Percentiles rank a stretch among this genome's conserved stretches.
These are phyloP conservation scores for Zapus hudsonius DNA, from an alignment of 2,113 vertebrate species.

Conservation along the genomic window DNA sequence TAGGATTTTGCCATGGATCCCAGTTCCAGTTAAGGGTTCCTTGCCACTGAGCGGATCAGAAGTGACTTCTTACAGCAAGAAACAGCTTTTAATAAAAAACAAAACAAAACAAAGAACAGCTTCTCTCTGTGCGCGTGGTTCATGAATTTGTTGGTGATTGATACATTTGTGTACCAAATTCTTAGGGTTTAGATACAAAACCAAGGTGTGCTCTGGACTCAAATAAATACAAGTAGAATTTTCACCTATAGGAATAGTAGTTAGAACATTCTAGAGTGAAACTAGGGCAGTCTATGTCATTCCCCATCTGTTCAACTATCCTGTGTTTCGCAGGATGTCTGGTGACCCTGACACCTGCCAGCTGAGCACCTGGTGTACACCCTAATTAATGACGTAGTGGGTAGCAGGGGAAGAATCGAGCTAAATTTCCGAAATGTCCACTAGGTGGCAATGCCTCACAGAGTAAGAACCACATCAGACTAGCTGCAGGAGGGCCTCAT, in stretches of 20 bases:
- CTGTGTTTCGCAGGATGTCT: background rate
- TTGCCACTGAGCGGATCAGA: too few relatives aligned
- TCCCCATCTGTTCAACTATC: background rate
- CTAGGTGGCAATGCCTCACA: slow-evolving; percentile 35
- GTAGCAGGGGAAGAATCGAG: background rate
- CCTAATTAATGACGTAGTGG: background rate
- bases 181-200: background rate
- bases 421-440: background rate
- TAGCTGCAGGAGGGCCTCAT: background rate
- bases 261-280: background rate
- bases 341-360: too few relatives aligned
- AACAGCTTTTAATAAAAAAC: background rate
- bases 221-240: background rate
- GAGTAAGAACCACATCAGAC: background rate
- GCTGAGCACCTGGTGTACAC: background rate
- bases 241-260: background rate
- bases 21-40: too few relatives aligned
- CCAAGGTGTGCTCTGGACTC: background rate
- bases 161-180: slow-evolving; percentile 27
- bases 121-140: background rate
- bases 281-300: background rate
- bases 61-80: background rate
- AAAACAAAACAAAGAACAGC: background rate
- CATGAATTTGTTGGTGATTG: background rate
- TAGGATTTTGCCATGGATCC: too few relatives aligned